Evolutionary conservation across 1,140 invertebrate species (phyloP).

Genomic region (Lerema accius): DNA sequence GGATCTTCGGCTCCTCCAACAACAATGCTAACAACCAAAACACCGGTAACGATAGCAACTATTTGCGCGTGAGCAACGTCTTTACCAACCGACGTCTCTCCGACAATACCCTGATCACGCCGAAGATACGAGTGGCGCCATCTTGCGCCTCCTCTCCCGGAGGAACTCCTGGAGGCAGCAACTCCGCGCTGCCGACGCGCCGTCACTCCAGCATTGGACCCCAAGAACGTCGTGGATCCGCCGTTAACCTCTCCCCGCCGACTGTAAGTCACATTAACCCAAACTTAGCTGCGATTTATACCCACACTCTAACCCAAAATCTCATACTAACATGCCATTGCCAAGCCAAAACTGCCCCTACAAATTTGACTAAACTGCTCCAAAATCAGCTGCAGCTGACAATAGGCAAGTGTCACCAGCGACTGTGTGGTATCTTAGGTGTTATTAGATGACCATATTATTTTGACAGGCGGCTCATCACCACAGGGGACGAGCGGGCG

Average conservation of each 20-base stretch:
- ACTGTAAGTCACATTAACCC: slow-evolving; percentile 85
- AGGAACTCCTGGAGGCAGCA: slow-evolving; percentile 89
- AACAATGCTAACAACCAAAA: slow-evolving; percentile 50
- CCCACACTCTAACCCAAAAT: background rate
- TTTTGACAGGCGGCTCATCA: slow-evolving; percentile 78
- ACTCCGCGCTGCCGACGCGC: slow-evolving; percentile 89
- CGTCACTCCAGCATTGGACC: slow-evolving; percentile 95
- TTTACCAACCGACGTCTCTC: slow-evolving; percentile 93
- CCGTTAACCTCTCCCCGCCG: slow-evolving; percentile 93
- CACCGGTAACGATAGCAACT: slow-evolving; percentile 88
- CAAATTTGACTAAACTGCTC: slow-evolving; percentile 7
- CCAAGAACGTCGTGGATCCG: slow-evolving; percentile 92
- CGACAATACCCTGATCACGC: slow-evolving; percentile 95
- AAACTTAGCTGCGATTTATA: slow-evolving; percentile 1
- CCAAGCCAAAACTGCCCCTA: slow-evolving; percentile 25
- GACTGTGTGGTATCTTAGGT: slow-evolving; percentile 5
- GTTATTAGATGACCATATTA: slow-evolving; percentile 57
- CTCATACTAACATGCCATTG: slow-evolving; percentile 14
- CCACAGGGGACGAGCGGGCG: slow-evolving; percentile 79
- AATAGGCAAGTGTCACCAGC: background rate
- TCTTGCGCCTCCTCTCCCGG: slow-evolving; percentile 94
- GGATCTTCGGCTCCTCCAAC: slow-evolving; percentile 81
- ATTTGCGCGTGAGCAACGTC: slow-evolving; percentile 91
- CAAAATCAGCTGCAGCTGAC: background rate
- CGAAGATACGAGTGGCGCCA: slow-evolving; percentile 92